Conservation (phyloP, 2,888 invertebrate genomes). For the Tetrapedia diversipes region DNA sequence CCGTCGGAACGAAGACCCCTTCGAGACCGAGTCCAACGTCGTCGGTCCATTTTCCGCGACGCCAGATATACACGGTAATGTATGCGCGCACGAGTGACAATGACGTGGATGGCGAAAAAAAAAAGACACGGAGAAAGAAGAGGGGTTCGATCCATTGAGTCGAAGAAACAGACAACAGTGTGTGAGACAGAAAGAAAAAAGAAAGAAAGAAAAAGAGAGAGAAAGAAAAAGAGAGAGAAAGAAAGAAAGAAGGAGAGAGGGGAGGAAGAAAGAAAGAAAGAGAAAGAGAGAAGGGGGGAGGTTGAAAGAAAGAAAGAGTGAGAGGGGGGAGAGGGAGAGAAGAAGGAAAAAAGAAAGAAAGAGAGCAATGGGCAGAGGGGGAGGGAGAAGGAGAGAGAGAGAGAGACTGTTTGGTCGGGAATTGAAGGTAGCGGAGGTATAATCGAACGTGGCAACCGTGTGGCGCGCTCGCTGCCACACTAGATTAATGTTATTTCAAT, state of each 20-base stretch:
- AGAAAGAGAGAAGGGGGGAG: background rate
- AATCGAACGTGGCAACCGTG: constrained; percentile 74
- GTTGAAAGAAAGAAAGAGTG: background rate
- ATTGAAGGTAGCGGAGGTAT: constrained; percentile 43
- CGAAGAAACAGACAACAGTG: no score
- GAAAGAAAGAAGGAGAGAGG: background rate
- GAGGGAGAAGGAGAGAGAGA: no score
- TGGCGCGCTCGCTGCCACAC: constrained; percentile 72
- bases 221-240: background rate
- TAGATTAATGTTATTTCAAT: constrained; percentile 79
- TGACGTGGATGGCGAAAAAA: constrained; percentile 33
- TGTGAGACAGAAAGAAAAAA: background rate
- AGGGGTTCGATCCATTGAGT: constrained; percentile 16
- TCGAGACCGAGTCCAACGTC: background rate
- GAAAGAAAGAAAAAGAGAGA: background rate
- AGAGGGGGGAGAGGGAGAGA: background rate
- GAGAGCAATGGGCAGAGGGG: no score
- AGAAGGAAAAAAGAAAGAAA: no score
- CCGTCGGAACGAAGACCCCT: background rate
- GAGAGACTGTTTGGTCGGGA: constrained; percentile 32
- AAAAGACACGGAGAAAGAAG: background rate
- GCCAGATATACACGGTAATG: constrained; percentile 41
- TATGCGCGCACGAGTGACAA: constrained; percentile 55
- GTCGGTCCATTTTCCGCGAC: constrained; percentile 48
- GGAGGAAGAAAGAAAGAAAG: background rate